Base-by-base conservation (phyloP, 2,888 invertebrate genomes). In the Augiades crinisus region DNA sequence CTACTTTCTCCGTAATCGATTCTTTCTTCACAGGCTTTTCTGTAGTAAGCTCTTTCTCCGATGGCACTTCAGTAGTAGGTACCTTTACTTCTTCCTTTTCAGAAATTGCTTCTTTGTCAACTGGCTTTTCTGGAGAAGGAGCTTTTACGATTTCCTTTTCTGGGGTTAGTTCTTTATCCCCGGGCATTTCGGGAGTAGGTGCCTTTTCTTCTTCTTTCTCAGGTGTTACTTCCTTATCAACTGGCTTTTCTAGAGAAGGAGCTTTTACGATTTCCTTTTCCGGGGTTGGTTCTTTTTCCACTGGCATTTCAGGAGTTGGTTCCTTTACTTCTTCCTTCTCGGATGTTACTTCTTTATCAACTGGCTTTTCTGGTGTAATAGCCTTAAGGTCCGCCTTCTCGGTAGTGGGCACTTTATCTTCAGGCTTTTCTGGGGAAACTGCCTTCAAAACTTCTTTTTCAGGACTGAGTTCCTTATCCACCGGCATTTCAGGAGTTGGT, bases 201-300 rank as follows among this genome's bases (percentile, higher is more conserved):
- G 3, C 3, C 2, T 56, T 53, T 0, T 58, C 45, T 36, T 51
- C 44, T 0, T 3, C 7, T 13, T 53, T 14, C 5, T 14, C 40
- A 8, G 31, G 38, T 13, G 50, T 56, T 1, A 43, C 47, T 41
- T 2, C 13, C 14, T 51, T 56, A 37, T 44, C 41, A 1, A 49
- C 27, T 1, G 37, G 27, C 6, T 50, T 45, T 2, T 44, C 16
- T 2, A 50, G 12, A 12, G 40, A 53, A 22, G 44, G 19, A 5
- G 13, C 21, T 36, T 49, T 53, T 0, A 47, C 54, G 14, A 44
- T 46, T 13, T 37, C 17, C 14, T 24, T 21, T 33, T 44, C 44
- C 5, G 31, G 31, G 2, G 36, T 43, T 2, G 44, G 33, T 34
- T 40, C 31, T 14, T 47, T 36, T 13, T 33, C 17, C 12, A 14